Base-by-base conservation (phyloP, 92 coral and sea anemone genomes). In the Siderastrea siderea region DNA sequence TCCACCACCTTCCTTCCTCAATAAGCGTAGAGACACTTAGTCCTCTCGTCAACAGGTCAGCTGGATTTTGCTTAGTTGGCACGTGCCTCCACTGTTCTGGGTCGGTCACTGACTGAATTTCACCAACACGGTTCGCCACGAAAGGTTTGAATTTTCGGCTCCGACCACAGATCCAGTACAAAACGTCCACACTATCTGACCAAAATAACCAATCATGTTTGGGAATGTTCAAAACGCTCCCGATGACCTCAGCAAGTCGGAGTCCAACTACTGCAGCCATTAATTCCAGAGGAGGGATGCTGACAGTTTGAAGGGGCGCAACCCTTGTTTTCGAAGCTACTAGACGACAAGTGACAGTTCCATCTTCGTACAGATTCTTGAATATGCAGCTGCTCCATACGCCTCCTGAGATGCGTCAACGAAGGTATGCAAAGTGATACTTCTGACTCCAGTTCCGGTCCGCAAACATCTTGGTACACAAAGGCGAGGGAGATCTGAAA, bases 31-130 rank as follows among this genome's bases (percentile, higher is more conserved):
- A 47, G 53, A 85, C 86, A 61, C 64, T 85, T 10, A 60, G 57
- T 75, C 90, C 93, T 71, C 92, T 79, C 43, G 86, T 90, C 81
- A 89, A 62, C 43, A 80, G 84, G 78, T 93, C 91, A 12, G 95
- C 93, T 58, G 89, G 89, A 60, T 93, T 89, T 58, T 68, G 43
- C 2, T 86, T 74, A 13, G 86, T 83, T 6, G 84, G 87, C 5
- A 92, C 87, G 46, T 92, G 66, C 77, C 91, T 86, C 93, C 96
- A 90, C 87, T 86, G 93, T 47, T 74, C 91, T 59, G 93, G 96
- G 14, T 86, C 46, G 49, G 91, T 77, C 71, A 73, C n/a, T 14
- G 71, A 58, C 59, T 90, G 93, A 6, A 92, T 88, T 76, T 89
- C 91, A 7, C 87, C 93, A 2, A 89, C 79, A 4, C 88, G 78